Conservation (phyloP, 2,888 invertebrate species). For the Habrosyne pyritoides region DNA sequence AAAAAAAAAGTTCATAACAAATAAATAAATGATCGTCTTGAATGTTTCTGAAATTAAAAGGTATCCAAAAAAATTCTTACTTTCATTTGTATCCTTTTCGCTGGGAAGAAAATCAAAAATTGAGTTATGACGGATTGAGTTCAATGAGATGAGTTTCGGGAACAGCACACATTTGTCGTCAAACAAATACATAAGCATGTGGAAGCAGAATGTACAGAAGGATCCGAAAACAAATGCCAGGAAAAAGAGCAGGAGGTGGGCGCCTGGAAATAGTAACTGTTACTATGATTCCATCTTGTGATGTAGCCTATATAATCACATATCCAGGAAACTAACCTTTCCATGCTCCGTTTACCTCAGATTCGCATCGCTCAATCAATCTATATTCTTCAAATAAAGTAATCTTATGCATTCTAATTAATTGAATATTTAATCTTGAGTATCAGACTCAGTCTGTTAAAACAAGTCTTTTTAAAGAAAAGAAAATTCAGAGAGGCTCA, state of each 20-base stretch:
- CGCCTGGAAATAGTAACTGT: constrained; percentile 46
- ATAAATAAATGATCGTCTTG: constrained; percentile 1
- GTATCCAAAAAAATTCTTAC: constrained; percentile 35
- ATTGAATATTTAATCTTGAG: constrained; percentile 9
- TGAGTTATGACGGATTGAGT: constrained; percentile 50
- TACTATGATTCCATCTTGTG: neutral
- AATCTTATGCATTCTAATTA: constrained; percentile 41
- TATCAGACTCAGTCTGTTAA: neutral
- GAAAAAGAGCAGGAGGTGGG: constrained; percentile 70
- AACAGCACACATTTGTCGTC: constrained; percentile 76
- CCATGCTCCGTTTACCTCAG: constrained; percentile 65
- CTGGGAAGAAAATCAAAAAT: constrained; percentile 63
- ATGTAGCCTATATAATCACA: too few relatives aligned
- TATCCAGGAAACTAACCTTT: constrained; percentile 47
- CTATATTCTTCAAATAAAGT: constrained; percentile 59
- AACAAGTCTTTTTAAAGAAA: too few relatives aligned
- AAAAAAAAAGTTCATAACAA: constrained; percentile 6
- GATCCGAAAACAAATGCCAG: constrained; percentile 75
- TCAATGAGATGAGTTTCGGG: constrained; percentile 64
- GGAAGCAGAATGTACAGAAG: constrained; percentile 76
- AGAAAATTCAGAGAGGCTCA: too few relatives aligned
- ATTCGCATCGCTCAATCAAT: constrained; percentile 63
- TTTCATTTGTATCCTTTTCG: constrained; percentile 41
- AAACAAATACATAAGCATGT: constrained; percentile 75
- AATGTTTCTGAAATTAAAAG: neutral